phyloP scores from a whole-genome alignment of 2,888 invertebrate species.

The Folsomia manolachei region DNA sequence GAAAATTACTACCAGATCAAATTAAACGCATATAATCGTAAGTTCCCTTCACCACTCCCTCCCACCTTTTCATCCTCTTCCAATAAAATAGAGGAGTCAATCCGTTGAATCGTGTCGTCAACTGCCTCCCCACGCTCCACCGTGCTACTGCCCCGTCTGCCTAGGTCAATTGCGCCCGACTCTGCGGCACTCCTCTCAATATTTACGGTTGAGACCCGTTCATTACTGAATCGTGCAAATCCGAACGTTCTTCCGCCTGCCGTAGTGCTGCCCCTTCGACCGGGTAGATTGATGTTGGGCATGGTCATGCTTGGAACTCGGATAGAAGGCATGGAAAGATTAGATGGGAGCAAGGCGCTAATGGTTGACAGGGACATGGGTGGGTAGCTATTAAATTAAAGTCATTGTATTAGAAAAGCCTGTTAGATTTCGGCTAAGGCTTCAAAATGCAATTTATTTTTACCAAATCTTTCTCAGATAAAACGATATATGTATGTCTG shows the following conservation, averaged over 20 bases:
- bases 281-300: conserved; percentile 16
- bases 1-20: too few species aligned
- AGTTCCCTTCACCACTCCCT: too few species aligned
- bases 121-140: conserved; percentile 32
- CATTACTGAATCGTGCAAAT: conserved; percentile 45
- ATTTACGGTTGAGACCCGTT: conserved; percentile 38
- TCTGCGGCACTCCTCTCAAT: conserved; percentile 20
- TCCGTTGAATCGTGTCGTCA: conserved; percentile 20
- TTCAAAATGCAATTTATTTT: too few species aligned
- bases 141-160: not conserved
- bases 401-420: too few species aligned
- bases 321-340: not conserved
- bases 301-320: conserved; percentile 22
- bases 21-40: too few species aligned
- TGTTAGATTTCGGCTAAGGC: too few species aligned
- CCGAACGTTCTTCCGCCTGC: conserved; percentile 39
- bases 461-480: too few species aligned
- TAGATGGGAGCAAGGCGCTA: not conserved
- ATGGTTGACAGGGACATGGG: not conserved
- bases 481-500: too few species aligned
- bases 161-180: conserved; percentile 1
- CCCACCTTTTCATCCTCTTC: too few species aligned
- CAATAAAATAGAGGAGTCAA: not conserved
- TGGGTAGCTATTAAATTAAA: not conserved
- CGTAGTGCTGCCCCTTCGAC: conserved; percentile 21